phyloP scores from a whole-genome alignment of 2,797 vertebrate species.

The Eurystomus glaucurus region DNA sequence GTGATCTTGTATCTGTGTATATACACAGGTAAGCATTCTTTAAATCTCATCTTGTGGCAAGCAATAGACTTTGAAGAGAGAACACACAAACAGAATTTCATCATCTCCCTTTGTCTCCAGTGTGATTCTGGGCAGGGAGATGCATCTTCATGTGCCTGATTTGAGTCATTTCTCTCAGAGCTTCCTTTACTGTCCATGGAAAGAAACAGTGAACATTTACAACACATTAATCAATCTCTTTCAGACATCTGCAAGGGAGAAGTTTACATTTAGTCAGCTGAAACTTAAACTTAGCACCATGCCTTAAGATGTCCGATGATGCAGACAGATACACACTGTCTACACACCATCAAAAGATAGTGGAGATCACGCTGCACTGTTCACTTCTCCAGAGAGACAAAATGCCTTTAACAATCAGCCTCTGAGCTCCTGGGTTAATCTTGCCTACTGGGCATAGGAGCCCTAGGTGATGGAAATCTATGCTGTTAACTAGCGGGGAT shows the following conservation, averaged over 20 bases:
- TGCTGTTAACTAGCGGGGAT: not conserved
- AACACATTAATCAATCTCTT: not conserved
- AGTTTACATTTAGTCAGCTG: not conserved
- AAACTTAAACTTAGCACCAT: not conserved
- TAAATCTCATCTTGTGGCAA: not conserved
- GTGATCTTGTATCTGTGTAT: not conserved
- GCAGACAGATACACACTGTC: not conserved
- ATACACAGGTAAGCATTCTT: rapidly evolving
- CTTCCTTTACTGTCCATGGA: not conserved
- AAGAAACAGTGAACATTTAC: not conserved
- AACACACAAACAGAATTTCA: not conserved
- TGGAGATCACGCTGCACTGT: not conserved
- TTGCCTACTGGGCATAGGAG: not conserved
- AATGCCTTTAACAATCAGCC: not conserved
- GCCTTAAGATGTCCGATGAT: not conserved
- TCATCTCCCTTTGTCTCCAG: not conserved
- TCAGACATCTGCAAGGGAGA: not conserved
- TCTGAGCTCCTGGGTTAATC: not conserved
- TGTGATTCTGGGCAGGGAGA: not conserved
- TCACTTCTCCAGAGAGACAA: not conserved
- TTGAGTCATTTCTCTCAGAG: not conserved
- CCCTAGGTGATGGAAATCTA: not conserved
- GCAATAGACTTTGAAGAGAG: not conserved
- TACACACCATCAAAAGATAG: not conserved
- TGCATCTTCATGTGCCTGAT: not conserved